Evolutionary conservation across 2,797 vertebrate genomes (phyloP).

Genomic region (Todus mexicanus): DNA sequence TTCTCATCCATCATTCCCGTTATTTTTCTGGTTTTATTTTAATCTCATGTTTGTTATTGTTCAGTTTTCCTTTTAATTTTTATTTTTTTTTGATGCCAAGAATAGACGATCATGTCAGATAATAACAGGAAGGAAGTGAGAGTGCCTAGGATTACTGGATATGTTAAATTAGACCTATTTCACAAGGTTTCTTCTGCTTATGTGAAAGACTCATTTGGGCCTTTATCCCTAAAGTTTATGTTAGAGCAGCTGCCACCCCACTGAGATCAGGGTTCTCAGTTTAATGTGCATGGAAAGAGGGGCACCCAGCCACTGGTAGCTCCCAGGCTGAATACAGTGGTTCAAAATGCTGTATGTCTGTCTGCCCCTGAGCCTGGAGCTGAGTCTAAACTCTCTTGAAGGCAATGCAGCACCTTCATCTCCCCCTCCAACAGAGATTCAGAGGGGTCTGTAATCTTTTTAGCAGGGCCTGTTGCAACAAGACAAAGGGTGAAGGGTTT

Average conservation of each 20-base stretch:
- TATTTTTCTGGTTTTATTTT: slow-evolving; percentile 25
- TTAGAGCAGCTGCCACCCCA: not conserved
- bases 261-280: not conserved
- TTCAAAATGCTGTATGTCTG: not conserved
- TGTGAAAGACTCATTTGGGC: not conserved
- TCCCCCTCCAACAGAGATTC: not conserved
- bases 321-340: not conserved
- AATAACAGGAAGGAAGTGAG: slow-evolving; percentile 40
- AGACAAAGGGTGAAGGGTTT: not conserved
- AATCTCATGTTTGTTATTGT: not conserved
- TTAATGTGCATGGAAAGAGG: not conserved
- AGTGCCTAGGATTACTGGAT: not conserved
- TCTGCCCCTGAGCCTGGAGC: not conserved
- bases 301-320: not conserved
- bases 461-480: not conserved
- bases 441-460: not conserved
- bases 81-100: not conserved
- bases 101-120: not conserved
- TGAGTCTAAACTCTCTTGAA: not conserved
- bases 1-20: not conserved
- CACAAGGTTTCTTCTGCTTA: not conserved
- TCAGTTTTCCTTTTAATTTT: not conserved
- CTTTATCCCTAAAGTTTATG: not conserved
- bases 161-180: not conserved
- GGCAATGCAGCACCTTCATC: not conserved